A percentile compares a stretch with the other conserved stretches of the same genome.
Conservation (phyloP, 2,888 invertebrate genomes). For the Stratiomys singularior region DNA sequence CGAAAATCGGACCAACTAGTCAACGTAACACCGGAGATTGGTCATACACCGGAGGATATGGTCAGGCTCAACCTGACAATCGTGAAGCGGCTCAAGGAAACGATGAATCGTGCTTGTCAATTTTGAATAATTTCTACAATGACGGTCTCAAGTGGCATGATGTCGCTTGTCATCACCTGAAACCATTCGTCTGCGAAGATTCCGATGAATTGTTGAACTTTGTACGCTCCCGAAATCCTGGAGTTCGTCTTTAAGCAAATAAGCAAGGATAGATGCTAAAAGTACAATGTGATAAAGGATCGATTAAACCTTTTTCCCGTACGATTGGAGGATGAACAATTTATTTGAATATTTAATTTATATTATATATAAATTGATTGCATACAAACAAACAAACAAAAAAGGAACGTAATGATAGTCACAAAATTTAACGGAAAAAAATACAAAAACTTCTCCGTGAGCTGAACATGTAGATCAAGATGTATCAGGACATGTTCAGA, state of each 20-base stretch:
- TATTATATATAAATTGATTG: constrained; percentile 45
- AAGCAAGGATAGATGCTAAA: neutral
- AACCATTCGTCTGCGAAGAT: constrained; percentile 91
- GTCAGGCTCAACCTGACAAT: constrained; percentile 89
- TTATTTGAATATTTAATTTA: constrained; percentile 34
- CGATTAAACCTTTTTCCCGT: neutral
- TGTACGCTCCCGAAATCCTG: constrained; percentile 88
- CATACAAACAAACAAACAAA: constrained; percentile 13
- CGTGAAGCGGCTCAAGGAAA: constrained; percentile 92
- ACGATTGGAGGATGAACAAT: neutral
- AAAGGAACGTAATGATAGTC: constrained; percentile 21
- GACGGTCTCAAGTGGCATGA: constrained; percentile 90
- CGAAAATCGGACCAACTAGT: constrained; percentile 88
- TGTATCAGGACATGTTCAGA: too few species aligned
- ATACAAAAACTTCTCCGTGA: too few species aligned
- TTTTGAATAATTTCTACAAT: constrained; percentile 91
- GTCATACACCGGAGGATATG: constrained; percentile 88
- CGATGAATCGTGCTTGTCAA: constrained; percentile 89
- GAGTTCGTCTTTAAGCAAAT: constrained; percentile 76
- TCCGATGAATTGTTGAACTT: constrained; percentile 90
- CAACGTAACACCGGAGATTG: constrained; percentile 91
- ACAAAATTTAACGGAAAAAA: too few species aligned
- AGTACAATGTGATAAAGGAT: constrained; percentile 18
- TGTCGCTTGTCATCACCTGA: constrained; percentile 86
- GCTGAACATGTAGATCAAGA: too few species aligned